These are phyloP conservation scores for Ridgeia piscesae DNA, from an alignment of 1,140 invertebrate species.

Conservation along the genomic window DNA sequence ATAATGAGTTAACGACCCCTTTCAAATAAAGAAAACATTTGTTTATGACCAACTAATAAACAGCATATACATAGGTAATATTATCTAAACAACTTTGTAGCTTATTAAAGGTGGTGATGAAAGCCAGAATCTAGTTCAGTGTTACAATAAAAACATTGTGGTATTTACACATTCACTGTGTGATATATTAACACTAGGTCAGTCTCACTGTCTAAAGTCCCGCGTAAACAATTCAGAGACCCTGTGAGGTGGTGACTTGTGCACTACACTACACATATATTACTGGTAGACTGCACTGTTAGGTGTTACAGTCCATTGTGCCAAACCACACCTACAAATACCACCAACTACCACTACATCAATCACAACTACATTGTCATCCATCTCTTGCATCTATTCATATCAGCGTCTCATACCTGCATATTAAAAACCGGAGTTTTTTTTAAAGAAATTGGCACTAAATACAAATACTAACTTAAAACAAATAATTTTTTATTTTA, in stretches of 20 bases:
- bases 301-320: background rate
- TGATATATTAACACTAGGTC: background rate
- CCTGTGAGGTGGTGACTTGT: background rate
- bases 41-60: background rate
- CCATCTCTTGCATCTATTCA: background rate
- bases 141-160: background rate
- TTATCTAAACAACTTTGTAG: background rate
- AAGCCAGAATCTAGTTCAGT: background rate
- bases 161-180: background rate
- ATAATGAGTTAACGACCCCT: background rate
- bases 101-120: background rate
- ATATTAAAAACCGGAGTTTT: no score
- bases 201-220: background rate
- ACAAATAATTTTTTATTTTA: no score
- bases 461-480: no score
- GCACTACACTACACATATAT: background rate
- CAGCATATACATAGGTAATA: background rate
- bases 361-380: no score
- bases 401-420: background rate
- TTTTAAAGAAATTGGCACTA: no score
- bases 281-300: background rate
- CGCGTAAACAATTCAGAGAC: background rate
- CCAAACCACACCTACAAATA: background rate
- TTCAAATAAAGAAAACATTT: background rate
- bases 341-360: background rate